Percentiles rank a stretch among this genome's conserved stretches.
Evolutionary conservation across 1,140 invertebrate species (phyloP).

Genomic region (Listronotus oregonensis): DNA sequence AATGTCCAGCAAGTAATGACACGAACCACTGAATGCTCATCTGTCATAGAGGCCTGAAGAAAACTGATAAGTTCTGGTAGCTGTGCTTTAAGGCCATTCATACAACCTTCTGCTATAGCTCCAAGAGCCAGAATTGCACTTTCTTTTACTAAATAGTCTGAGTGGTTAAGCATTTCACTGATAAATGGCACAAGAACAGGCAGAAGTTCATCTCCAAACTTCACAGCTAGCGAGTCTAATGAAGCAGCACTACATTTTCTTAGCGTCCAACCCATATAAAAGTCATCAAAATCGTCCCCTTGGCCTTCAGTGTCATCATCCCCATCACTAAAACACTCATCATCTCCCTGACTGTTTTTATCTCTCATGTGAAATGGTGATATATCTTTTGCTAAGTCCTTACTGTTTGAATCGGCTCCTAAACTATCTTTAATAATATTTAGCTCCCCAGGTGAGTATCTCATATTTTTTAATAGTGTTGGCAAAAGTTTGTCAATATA

Average conservation of each 20-base stretch:
- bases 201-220: conserved; percentile 93
- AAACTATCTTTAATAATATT: conserved; percentile 79
- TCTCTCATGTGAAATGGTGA: conserved; percentile 44
- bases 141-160: conserved; percentile 96
- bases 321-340: conserved; percentile 58
- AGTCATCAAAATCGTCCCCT: conserved; percentile 84
- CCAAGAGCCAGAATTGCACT: conserved; percentile 80
- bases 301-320: conserved; percentile 73
- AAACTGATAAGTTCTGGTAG: conserved; percentile 94
- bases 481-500: conserved; percentile 87
- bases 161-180: conserved; percentile 93
- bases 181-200: conserved; percentile 93
- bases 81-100: conserved; percentile 94
- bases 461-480: conserved; percentile 93
- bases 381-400: conserved; percentile 51
- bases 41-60: conserved; percentile 86
- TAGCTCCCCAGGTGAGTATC: conserved; percentile 96
- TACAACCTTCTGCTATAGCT: conserved; percentile 99
- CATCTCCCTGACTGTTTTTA: conserved; percentile 57
- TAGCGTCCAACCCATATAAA: conserved; percentile 95
- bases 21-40: conserved; percentile 94
- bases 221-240: conserved; percentile 93
- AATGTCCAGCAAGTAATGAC: conserved; percentile 99
- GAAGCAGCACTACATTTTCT: conserved; percentile 98
- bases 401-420: conserved; percentile 46